Percentiles rank a stretch among this genome's conserved stretches.
These are phyloP conservation scores for Microplitis mediator DNA, from an alignment of 1,140 invertebrate genomes.

Conservation along the genomic window DNA sequence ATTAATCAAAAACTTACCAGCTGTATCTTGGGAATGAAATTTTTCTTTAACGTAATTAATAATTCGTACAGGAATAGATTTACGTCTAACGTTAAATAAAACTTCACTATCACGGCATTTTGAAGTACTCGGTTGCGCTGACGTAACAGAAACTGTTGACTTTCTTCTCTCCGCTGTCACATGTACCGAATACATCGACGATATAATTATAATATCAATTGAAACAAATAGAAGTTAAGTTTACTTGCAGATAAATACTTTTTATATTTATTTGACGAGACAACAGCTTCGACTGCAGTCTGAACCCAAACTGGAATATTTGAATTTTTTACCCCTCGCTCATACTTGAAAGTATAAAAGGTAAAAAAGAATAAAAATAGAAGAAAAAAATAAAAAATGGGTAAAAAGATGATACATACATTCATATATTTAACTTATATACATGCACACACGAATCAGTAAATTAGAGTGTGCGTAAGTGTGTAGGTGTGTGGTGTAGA, in stretches of 20 bases:
- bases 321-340: background rate
- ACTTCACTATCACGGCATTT: slow-evolving; percentile 39
- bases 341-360: background rate
- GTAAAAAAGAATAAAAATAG: background rate
- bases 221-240: background rate
- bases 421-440: background rate
- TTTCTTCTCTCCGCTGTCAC: slow-evolving; percentile 38
- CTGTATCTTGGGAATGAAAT: slow-evolving; percentile 40
- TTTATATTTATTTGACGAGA: background rate
- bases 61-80: slow-evolving; percentile 46
- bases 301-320: background rate
- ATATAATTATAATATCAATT: slow-evolving; percentile 1
- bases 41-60: slow-evolving; percentile 48
- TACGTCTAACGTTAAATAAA: slow-evolving; percentile 37
- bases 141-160: slow-evolving; percentile 19
- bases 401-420: background rate
- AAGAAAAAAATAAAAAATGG: background rate
- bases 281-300: background rate
- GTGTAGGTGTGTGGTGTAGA: slow-evolving; percentile 30
- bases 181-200: slow-evolving; percentile 49
- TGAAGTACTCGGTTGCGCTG: slow-evolving; percentile 25
- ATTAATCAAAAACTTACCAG: slow-evolving; percentile 34
- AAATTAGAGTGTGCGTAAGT: background rate
- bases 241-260: background rate
- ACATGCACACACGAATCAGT: background rate